phyloP scores from a whole-genome alignment of 1,140 invertebrate genomes.

The Rhyzopertha dominica region DNA sequence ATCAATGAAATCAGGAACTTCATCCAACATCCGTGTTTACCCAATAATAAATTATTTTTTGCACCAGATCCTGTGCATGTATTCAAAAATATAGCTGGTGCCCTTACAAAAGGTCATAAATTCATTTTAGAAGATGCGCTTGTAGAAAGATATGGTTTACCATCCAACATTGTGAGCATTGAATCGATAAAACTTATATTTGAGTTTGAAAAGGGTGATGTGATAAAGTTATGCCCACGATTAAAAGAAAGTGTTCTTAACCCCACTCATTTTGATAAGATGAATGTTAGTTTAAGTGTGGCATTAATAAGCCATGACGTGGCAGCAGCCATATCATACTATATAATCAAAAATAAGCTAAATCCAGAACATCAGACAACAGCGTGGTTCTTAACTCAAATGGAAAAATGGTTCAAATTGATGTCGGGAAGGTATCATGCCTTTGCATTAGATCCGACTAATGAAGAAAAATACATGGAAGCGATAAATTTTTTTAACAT shows the following conservation, averaged over 20 bases:
- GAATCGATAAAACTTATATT: conserved; percentile 1
- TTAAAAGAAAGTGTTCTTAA: conserved; percentile 9
- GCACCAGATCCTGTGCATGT: conserved; percentile 15
- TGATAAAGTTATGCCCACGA: conserved; percentile 1
- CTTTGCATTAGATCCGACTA: conserved; percentile 1
- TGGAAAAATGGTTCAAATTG: conserved; percentile 9
- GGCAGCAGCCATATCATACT: conserved; percentile 5
- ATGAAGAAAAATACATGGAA: no score
- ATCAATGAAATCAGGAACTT: no score
- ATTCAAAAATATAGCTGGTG: conserved; percentile 14
- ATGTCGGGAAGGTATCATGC: conserved; percentile 5
- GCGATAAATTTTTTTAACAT: no score
- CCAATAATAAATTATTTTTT: conserved; percentile 7
- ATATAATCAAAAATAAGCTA: conserved; percentile 4
- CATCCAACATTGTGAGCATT: not conserved
- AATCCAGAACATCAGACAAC: conserved; percentile 5
- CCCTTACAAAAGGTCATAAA: conserved; percentile 4
- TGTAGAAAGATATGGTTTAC: conserved; percentile 7
- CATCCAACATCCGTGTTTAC: conserved; percentile 1
- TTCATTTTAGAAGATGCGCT: conserved; percentile 5
- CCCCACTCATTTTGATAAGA: conserved; percentile 11
- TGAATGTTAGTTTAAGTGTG: conserved; percentile 6
- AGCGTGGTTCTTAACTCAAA: conserved; percentile 6
- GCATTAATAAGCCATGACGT: conserved; percentile 10
- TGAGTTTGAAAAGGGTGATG: conserved; percentile 4